Base-by-base conservation (phyloP, 1,140 invertebrate genomes). In the Anastatus disparis region DNA sequence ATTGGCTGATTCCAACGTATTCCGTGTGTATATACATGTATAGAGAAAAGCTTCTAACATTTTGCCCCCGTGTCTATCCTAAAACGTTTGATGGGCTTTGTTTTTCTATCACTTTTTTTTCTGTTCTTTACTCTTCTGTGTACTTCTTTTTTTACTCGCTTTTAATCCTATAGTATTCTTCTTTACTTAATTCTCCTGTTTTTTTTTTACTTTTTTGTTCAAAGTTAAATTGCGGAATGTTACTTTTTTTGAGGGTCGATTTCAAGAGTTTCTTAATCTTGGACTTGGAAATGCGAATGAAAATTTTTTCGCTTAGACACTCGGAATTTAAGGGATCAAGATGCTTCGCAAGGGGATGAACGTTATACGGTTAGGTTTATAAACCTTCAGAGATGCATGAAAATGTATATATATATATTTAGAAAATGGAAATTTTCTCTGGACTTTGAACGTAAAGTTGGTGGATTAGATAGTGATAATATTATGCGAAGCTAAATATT, bases 261-360 rank as follows among this genome's bases (percentile, higher is more conserved):
- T 64, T 40, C n/a, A n/a, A n/a, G 48, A 64, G 48, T 64, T 64
- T 52, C 35, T 64, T 64, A 64, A 64, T 52, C 48, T 40, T 13
- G 48, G 22, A n/a, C n/a, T n/a, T n/a, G 22, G 31, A 40, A 40
- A 24, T 9, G 62, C 31, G 35, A 64, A 64, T 52, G 46, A 64
- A 64, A 64, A 64, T 64, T 64, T 64, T 53, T 64, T 31, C 62
- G 62, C 62, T 64, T 29, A 52, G n/a, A n/a, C n/a, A 15, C 29
- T 53, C 62, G 42, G 62, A 64, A 53, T 52, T 38, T 52, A 38
- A 31, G 42, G 35, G 15, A 50, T 63, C 44, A 31, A 20, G 46
- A 10, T 50, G 7, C 35, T 48, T 58, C 31, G 61, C n/a, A 26
- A 48, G 15, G 27, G 46, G 17, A 27, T 55, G 13, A 15, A 12